phyloP scores from a whole-genome alignment of 2,113 vertebrate genomes.

The Psophia crepitans region DNA sequence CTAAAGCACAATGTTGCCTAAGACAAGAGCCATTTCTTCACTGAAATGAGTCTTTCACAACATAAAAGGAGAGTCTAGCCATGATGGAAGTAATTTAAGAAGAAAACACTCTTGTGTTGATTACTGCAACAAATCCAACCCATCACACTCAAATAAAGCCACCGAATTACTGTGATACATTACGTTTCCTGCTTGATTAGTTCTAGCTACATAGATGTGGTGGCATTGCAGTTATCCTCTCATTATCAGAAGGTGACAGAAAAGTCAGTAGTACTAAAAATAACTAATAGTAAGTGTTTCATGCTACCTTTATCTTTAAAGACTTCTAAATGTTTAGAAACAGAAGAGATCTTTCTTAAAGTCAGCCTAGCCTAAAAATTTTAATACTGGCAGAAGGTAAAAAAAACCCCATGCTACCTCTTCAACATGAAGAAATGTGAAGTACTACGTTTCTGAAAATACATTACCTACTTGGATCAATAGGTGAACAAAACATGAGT shows the following conservation, averaged over 20 bases:
- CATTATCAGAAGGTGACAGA: neutral
- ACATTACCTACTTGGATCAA: neutral
- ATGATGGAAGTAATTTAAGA: neutral
- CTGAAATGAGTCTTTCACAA: neutral
- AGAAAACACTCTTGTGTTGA: neutral
- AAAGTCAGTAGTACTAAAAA: neutral
- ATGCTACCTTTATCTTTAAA: neutral
- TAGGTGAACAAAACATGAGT: neutral
- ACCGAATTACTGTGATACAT: neutral
- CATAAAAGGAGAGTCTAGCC: neutral
- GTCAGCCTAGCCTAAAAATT: neutral
- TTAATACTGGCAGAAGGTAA: neutral
- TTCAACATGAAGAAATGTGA: neutral
- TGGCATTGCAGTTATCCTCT: neutral
- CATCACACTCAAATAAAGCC: neutral
- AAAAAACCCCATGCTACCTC: rapidly evolving
- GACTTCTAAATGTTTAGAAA: neutral
- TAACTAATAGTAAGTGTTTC: neutral
- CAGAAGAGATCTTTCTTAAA: neutral
- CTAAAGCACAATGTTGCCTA: neutral
- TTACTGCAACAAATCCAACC: neutral
- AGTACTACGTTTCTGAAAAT: neutral
- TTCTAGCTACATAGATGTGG: neutral
- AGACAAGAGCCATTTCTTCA: neutral
- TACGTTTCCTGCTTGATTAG: neutral